Base-by-base conservation (phyloP, 2,797 vertebrate genomes). In the Ceryle rudis region DNA sequence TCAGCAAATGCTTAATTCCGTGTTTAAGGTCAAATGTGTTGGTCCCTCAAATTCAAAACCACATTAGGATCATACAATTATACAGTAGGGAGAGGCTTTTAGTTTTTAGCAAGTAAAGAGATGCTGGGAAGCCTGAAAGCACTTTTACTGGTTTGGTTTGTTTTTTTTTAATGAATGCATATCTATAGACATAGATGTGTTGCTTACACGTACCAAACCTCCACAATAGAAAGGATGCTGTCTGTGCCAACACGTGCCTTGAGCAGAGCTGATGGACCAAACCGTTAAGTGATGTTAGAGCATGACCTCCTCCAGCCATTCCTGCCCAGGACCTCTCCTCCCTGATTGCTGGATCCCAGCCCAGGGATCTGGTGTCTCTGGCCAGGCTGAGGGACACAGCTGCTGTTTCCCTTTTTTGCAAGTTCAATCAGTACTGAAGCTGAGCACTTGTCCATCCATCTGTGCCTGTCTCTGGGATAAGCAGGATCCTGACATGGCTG, bases 291-390 rank as follows among this genome's bases (percentile, higher is more conserved):
- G 58, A 46, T 23, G 23, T 22, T 42, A 37, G 18, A 86, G 8
- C 46, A 18, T 0, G 3, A 19, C 18, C 3, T 2, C 28, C 39
- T 61, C 33, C 10, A 23, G 28, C 22, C 3, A 1, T 7, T 42
- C 31, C 37, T 67, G 52, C 35, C 25, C 35, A 42, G 26, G 44
- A 31, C 25, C 20, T 51, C 39, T 55, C 29, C 31, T 55, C 13
- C 19, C 54, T n/a, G 31, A 28, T 28, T 26, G 29, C 31, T n/a
- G 54, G 54, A 55, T 31, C 7, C 11, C 18, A 55, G 31, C 31
- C 54, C 54, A n/a, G 54, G 31, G 31, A 55, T 21, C 31, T 20
- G 54, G 54, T 11, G 31, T 55, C 54, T 55, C 15, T 52, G 51
- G 29, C 54, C 54, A 55, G 31, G 54, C 31, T 55, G 31, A n/a